Evolutionary conservation across 1,140 invertebrate genomes (phyloP), one percentile per base, ranked within the genome.

Genomic region (Trachelipus rathkii): DNA sequence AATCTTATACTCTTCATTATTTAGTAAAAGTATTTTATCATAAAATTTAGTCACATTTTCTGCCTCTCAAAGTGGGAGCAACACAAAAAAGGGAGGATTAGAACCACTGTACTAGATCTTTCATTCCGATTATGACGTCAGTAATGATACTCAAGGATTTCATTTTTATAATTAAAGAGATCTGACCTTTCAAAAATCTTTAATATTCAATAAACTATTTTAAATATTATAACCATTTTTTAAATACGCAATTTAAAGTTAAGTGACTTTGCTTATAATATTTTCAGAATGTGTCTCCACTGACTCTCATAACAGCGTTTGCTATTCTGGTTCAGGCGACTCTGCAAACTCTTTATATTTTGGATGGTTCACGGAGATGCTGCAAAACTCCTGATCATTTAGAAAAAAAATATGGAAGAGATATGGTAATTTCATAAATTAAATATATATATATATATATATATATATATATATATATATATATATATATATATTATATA

Each of bases 281-380:
- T 60, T 60, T 60, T 3, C 50, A 60, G 50, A 60, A 60, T 60
- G 19, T 60, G 8, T 60, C 50, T 19, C 11, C 50, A 13, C 19
- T 60, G 19, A 60, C 50, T 4, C 50, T 60, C 3, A 60, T 60
- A 60, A 60, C 50, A 13, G 50, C 50, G 19, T 19, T 60, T 1
- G 11, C 8, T 15, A 60, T 60, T 15, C 50, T 60, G 50, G 19
- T 60, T 60, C 50, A 60, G 19, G 50, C 50, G 19, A 92, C 93
- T 0, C 91, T 92, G 81, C 96, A 98, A 85, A 96, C 95, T 0
- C 92, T 97, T 84, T 97, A 98, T 83, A 95, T 98, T 69, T 85
- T 98, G 76, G 95, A 97, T 84, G 87, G 87, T 46, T 84, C 85
- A 0, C 79, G 83, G 21, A 73, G 75, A 13, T 77, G 75, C 72